These are phyloP conservation scores for Epicampocera succincta DNA, from an alignment of 2,888 invertebrate species.

Conservation along the genomic window DNA sequence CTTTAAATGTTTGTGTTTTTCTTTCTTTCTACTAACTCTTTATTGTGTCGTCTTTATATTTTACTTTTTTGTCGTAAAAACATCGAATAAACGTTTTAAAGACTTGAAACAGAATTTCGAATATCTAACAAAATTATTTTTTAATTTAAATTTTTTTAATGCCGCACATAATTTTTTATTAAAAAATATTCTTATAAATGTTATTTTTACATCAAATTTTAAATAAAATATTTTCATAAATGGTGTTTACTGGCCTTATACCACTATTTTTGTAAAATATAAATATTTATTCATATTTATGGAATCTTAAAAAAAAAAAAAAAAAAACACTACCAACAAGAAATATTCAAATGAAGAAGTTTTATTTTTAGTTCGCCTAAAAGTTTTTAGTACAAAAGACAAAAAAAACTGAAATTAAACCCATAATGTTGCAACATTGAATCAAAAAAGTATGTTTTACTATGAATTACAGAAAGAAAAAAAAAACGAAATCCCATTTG, in stretches of 20 bases:
- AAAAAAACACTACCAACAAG: too few relatives aligned
- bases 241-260: constrained; percentile 66
- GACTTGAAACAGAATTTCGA: constrained; percentile 18
- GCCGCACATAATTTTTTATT: constrained; percentile 65
- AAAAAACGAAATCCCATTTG: constrained; percentile 62
- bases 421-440: constrained; percentile 69
- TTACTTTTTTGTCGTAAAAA: constrained; percentile 39
- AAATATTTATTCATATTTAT: constrained; percentile 44
- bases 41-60: constrained; percentile 61
- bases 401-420: constrained; percentile 20
- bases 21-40: constrained; percentile 59
- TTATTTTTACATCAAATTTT: constrained; percentile 53
- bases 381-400: constrained; percentile 38
- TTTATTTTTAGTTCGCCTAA: constrained; percentile 62
- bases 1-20: constrained; percentile 66
- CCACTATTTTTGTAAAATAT: constrained; percentile 62
- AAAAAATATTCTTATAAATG: constrained; percentile 59
- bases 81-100: constrained; percentile 11
- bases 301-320: constrained; percentile 29
- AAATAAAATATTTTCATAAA: constrained; percentile 59
- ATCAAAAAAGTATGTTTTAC: constrained; percentile 62
- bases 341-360: constrained; percentile 58
- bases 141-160: constrained; percentile 54
- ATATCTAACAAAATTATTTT: constrained; percentile 52
- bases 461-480: constrained; percentile 41